phyloP scores from a whole-genome alignment of 2,888 invertebrate species.

The Fissipunctia ypsillon region DNA sequence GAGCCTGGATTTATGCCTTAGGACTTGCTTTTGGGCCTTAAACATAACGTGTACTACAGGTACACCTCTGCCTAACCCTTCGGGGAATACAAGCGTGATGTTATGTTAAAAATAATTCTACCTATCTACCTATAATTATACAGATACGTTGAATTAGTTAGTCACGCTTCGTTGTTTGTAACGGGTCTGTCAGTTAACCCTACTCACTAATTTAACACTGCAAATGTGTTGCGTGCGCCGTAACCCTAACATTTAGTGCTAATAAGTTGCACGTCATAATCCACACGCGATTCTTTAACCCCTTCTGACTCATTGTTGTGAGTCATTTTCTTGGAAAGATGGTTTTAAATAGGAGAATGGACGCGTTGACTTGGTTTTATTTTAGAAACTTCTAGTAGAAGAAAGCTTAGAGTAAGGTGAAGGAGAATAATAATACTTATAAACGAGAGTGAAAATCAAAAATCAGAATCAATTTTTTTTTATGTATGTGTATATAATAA shows the following conservation, averaged over 20 bases:
- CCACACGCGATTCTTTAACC: slow-evolving; percentile 62
- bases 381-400: not conserved
- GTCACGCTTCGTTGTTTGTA: slow-evolving; percentile 44
- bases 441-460: too few species aligned
- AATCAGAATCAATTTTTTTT: too few species aligned
- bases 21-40: too few species aligned
- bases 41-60: too few species aligned
- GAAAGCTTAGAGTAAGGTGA: not conserved
- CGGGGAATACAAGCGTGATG: too few species aligned
- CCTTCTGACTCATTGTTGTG: slow-evolving; percentile 64
- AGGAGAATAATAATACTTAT: too few species aligned
- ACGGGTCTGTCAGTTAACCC: slow-evolving; percentile 35
- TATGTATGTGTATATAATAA: too few species aligned
- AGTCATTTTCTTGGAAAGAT: slow-evolving; percentile 41
- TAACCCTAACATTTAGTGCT: slow-evolving; percentile 51
- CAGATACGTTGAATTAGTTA: slow-evolving; percentile 32
- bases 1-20: too few species aligned
- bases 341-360: not conserved
- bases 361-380: not conserved
- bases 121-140: not conserved
- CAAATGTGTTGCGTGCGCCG: slow-evolving; percentile 61
- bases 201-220: slow-evolving; percentile 46
- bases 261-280: slow-evolving; percentile 54
- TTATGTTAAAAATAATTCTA: too few species aligned
- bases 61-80: too few species aligned